phyloP scores from a whole-genome alignment of 2,797 vertebrate genomes.

The Intellagama lesueurii region DNA sequence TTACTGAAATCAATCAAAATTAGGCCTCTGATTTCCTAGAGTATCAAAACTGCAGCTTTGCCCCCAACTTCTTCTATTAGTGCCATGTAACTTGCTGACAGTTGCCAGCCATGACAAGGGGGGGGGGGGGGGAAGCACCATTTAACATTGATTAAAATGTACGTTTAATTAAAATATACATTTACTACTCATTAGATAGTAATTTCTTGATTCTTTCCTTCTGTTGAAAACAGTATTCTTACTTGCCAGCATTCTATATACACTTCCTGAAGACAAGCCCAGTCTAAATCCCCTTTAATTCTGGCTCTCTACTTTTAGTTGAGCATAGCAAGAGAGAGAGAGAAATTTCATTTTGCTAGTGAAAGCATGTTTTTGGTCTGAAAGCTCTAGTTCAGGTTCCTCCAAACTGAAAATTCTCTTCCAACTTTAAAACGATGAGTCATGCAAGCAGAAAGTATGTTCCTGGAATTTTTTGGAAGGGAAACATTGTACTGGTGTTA shows the following conservation, averaged over 20 bases:
- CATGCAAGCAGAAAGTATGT: constrained; percentile 71
- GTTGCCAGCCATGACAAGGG: not conserved
- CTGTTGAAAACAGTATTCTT: not conserved
- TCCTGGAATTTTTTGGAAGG: constrained; percentile 79
- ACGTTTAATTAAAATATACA: not conserved
- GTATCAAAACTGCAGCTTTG: not conserved
- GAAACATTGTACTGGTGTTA: constrained; percentile 72
- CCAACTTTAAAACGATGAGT: constrained; percentile 77
- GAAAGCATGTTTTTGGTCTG: constrained; percentile 61
- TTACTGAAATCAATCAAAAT: constrained; percentile 10
- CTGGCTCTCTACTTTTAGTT: constrained; percentile 30
- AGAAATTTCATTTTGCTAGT: constrained; percentile 49
- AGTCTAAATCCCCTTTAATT: constrained; percentile 42
- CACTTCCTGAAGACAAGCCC: constrained; percentile 48
- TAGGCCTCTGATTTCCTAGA: constrained; percentile 15
- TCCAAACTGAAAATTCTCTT: constrained; percentile 77
- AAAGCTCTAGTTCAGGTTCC: constrained; percentile 70
- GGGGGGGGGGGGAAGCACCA: constrained; percentile 18
- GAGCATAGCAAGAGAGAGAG: constrained; percentile 18
- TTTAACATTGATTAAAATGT: not conserved
- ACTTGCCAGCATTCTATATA: constrained; percentile 6
- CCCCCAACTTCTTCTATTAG: not conserved
- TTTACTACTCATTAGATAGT: constrained; percentile 30
- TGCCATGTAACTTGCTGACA: constrained; percentile 10
- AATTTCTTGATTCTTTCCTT: not conserved